Base-by-base conservation (phyloP, 2,797 vertebrate genomes). In the Aeoliscus strigatus region DNA sequence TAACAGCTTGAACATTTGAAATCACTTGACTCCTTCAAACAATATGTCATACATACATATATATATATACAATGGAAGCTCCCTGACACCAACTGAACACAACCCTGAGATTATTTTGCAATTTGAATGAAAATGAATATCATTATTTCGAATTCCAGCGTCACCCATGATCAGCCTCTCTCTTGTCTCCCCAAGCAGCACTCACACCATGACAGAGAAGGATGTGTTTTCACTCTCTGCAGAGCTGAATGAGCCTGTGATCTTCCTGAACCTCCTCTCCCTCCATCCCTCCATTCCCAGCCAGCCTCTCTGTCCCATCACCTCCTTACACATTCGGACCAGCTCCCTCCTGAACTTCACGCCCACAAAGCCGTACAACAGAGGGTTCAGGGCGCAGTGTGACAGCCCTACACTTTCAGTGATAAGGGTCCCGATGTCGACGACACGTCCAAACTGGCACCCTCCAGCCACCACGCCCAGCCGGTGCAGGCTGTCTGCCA, bases 361-460 rank as follows among this genome's bases (percentile, higher is more conserved):
- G 1, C 91, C 91, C 4, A 90, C 85, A 3, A 92, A 88, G 9
- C 88, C 88, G 0, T 93, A 93, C 13, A 91, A 81, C 35, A 93
- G 51, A 2, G 91, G 91, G 75, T 93, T 93, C 8, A 92, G 72
- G 36, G 91, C 91, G 11, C 85, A 90, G 55, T 93, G 91, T 1
- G 79, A 57, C 35, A 92, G 71, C 2, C 89, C 91, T 17, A 92
- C 0, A 12, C 81, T 86, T 41, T 90, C 84, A 0, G 90, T 85
- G 36, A 91, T 50, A 37, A 87, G 4, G 10, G 72, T 77, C 16
- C 87, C 88, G 1, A 87, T 52, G 55, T 93, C 91, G 47, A 93
- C 8, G 1, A 57, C 64, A 0, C 25, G 54, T 16, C 73, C 66
- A 12, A 86, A 69, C 0, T 23, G 4, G 38, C 91, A 92, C 6